Percentiles rank a stretch among this genome's conserved stretches.
These are phyloP conservation scores for Oedothorax gibbosus DNA, from an alignment of 1,140 invertebrate genomes.

Conservation along the genomic window DNA sequence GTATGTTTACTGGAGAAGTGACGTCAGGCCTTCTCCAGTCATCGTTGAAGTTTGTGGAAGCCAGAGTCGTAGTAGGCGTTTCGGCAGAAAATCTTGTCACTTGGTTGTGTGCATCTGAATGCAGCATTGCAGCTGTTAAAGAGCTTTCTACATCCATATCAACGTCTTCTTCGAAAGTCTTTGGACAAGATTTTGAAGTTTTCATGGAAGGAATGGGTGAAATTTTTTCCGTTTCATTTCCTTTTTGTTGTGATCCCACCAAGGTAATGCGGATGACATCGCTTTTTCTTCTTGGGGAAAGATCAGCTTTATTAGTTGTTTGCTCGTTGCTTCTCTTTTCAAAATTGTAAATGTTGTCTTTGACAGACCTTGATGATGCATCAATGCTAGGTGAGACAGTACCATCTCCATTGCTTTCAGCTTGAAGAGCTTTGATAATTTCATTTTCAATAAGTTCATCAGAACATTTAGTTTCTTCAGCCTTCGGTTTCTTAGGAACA, in stretches of 20 bases:
- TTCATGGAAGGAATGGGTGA: constrained; percentile 28
- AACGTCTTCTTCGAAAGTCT: constrained; percentile 69
- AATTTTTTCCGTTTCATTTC: constrained; percentile 36
- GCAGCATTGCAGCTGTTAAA: constrained; percentile 43
- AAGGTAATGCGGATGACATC: constrained; percentile 59
- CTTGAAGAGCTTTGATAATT: constrained; percentile 5
- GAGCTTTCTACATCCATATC: constrained; percentile 49
- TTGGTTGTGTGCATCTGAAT: constrained; percentile 47
- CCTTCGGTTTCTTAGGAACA: constrained; percentile 48
- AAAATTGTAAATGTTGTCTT: constrained; percentile 59
- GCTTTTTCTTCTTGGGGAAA: constrained; percentile 44
- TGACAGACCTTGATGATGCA: constrained; percentile 43
- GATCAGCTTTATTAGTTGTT: constrained; percentile 29
- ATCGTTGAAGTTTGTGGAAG: constrained; percentile 44
- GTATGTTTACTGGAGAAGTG: constrained; percentile 39
- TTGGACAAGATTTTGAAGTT: constrained; percentile 72
- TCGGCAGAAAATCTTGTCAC: constrained; percentile 52
- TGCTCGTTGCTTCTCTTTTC: constrained; percentile 51
- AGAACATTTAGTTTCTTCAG: not conserved
- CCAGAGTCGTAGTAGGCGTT: constrained; percentile 46
- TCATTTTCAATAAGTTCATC: constrained; percentile 28
- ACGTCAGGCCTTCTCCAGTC: constrained; percentile 54
- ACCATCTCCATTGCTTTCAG: constrained; percentile 40
- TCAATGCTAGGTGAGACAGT: constrained; percentile 46
- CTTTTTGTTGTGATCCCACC: constrained; percentile 54